These are phyloP conservation scores for Sinocyclocheilus anophthalmus DNA, from an alignment of 2,113 vertebrate species.

Conservation along the genomic window DNA sequence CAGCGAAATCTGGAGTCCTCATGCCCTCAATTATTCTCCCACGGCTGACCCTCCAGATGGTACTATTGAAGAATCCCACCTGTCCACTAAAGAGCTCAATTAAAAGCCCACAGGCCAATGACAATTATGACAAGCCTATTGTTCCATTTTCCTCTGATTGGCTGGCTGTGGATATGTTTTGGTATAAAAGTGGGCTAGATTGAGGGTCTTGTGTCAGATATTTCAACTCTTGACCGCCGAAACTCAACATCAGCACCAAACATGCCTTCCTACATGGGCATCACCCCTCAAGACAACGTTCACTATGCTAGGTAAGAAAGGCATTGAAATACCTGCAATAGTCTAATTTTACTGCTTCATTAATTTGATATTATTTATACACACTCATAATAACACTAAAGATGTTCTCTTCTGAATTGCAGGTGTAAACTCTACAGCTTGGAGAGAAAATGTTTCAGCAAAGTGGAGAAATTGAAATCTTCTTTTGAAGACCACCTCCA, in stretches of 20 bases:
- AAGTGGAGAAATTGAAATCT: slow-evolving; percentile 73
- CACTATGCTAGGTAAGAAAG: slow-evolving; percentile 69
- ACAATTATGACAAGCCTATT: slow-evolving; percentile 60
- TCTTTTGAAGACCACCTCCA: slow-evolving; percentile 71
- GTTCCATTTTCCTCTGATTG: slow-evolving; percentile 68
- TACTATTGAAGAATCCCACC: slow-evolving; percentile 68
- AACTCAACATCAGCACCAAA: slow-evolving; percentile 11
- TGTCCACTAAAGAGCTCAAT: slow-evolving; percentile 67
- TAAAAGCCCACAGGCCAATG: slow-evolving; percentile 56
- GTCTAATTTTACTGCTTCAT: not conserved
- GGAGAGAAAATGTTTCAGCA: slow-evolving; percentile 72
- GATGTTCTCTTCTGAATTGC: slow-evolving; percentile 33
- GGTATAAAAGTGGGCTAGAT: slow-evolving; percentile 68
- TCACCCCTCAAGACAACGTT: slow-evolving; percentile 69
- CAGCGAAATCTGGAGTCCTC: slow-evolving; percentile 46
- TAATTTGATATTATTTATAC: not conserved
- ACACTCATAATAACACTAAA: not conserved
- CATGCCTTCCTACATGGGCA: slow-evolving; percentile 71
- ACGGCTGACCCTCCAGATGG: slow-evolving; percentile 65
- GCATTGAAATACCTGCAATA: not conserved
- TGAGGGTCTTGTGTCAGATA: slow-evolving; percentile 6
- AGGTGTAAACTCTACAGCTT: slow-evolving; percentile 75
- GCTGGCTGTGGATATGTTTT: slow-evolving; percentile 42
- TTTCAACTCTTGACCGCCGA: not conserved
- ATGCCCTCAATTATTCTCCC: slow-evolving; percentile 67